Evolutionary conservation across 2,888 invertebrate genomes (phyloP).

Genomic region (Euzophera pinguis): DNA sequence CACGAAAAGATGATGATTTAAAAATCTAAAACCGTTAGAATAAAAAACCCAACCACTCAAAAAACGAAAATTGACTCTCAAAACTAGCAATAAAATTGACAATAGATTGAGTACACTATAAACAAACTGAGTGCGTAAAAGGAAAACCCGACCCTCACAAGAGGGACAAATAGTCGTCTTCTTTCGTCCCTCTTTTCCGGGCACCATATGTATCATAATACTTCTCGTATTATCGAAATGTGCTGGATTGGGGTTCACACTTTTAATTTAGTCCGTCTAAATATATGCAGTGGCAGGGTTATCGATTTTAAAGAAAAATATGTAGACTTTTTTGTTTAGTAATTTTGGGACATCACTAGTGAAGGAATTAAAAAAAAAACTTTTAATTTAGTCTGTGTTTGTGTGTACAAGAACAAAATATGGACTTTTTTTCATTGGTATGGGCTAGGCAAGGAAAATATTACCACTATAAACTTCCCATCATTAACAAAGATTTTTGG

Average conservation of each 20-base stretch:
- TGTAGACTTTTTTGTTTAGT: background rate
- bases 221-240: conserved; percentile 64
- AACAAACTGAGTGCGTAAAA: background rate
- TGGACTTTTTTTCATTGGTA: no score
- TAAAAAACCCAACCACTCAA: no score
- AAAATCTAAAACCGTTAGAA: no score
- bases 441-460: no score
- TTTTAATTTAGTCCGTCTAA: conserved; percentile 78
- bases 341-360: background rate
- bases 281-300: conserved; percentile 60
- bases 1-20: no score
- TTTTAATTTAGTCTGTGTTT: no score
- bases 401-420: no score
- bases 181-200: conserved; percentile 67
- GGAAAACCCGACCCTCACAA: conserved; percentile 38
- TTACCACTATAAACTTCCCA: no score
- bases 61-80: background rate
- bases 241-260: conserved; percentile 61
- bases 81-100: background rate
- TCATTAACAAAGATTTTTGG: no score
- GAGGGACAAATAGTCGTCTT: conserved; percentile 54
- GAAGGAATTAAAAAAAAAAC: background rate
- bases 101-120: conserved; percentile 3
- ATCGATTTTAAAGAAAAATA: conserved; percentile 5
- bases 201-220: conserved; percentile 73